Base-by-base conservation (phyloP, 2,797 vertebrate genomes). In the Spondyliosoma cantharus region DNA sequence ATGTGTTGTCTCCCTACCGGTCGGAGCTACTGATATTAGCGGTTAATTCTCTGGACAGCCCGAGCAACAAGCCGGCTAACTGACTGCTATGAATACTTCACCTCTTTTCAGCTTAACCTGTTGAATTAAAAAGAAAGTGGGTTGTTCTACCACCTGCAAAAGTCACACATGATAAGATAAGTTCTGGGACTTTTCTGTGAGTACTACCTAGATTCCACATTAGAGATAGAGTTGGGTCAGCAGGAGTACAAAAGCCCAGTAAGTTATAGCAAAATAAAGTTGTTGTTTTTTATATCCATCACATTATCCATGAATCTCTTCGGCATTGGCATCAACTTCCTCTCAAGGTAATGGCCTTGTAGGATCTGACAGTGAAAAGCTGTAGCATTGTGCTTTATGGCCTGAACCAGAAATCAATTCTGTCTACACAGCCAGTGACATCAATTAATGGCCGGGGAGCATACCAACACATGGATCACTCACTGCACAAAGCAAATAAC, bases 351-450 rank as follows among this genome's bases (percentile, higher is more conserved):
- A 90, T 66, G 45, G 80, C 75, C 83, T 87, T 89, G 84, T 81
- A 80, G 56, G 53, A 78, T 67, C 65, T 85, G 79, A 89, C 83
- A 85, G 76, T 75, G 78, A 86, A 83, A 83, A 61, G 80, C 60
- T 78, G 81, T 61, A 76, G 57, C 74, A 68, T 71, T 74, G 76
- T 86, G 84, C 74, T 91, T 91, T 90, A 92, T 80, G 80, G 54
- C 49, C 80, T 86, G 80, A 62, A 77, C 57, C 63, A 81, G 70
- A 83, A 88, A 93, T 89, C 83, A 80, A 90, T 91, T 82, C 59
- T 79, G 61, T 77, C 86, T 70, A 82, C 89, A 80, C 59, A 61
- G 78, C 68, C 83, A 82, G 78, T 72, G 63, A 83, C 71, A 81
- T 89, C 89, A 81, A 71, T 91, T 80, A 84, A 86, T 73, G 72